Base-by-base conservation (phyloP, 2,888 invertebrate genomes). In the Clanis bilineata region DNA sequence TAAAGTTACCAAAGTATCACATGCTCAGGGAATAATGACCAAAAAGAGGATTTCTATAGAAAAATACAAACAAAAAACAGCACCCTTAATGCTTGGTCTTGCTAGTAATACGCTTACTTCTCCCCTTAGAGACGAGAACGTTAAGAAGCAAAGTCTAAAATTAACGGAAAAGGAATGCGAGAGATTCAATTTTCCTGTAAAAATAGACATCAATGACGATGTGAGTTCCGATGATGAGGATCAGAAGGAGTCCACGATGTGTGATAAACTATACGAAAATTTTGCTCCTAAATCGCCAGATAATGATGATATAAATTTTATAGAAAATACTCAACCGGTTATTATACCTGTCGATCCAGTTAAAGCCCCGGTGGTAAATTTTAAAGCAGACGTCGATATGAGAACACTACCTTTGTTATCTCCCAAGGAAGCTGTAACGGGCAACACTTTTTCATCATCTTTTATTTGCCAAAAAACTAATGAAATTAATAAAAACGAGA, bases 31-130 rank as follows among this genome's bases (percentile, higher is more conserved):
- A 73, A 76, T 83, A 56, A 70, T 80, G 25, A 77, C 80, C 6
- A 90, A 89, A 63, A 92, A 89, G 74, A 81, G 90, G 72, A 93
- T 93, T 63, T 90, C 92, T 6, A 85, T 93, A 45, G 92, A 92
- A 74, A 92, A 83, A 44, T 93, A 93, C 65, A 93, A 92, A 76
- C 79, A 86, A 62, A 92, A 90, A 66, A 63, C 82, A 4, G 68
- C 64, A 23, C 64, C 70, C 56, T 56, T 76, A 3, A 57, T 70
- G 38, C 58, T 61, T 15, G 60, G 76, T 25, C 76, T 74, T 66
- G 54, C 67, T 4, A 76, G 66, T 21, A 62, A 57, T 6, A 60
- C 51, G 2, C 62, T 58, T 6, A 41, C 15, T 4, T 57, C 57
- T 7, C 15, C 23, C 18, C 55, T 58, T 0, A 82, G 77, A 65